Conservation (phyloP, 1,140 invertebrate species). For the Diachasma alloeum region DNA sequence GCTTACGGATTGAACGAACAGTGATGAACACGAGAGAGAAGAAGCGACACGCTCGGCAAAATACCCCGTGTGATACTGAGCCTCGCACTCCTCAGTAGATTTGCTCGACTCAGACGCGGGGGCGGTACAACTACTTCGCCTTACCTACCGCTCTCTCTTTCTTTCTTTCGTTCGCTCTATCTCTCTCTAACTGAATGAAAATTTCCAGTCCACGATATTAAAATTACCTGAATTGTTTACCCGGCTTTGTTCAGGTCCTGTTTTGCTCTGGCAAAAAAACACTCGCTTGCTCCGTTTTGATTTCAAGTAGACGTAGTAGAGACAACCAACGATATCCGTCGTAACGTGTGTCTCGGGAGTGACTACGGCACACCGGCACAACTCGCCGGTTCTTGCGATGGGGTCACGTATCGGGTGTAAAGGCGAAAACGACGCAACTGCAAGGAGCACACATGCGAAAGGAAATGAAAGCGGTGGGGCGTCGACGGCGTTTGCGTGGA, state of each 20-base stretch:
- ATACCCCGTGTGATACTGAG: constrained; percentile 34
- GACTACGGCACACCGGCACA: constrained; percentile 38
- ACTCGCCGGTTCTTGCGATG: constrained; percentile 29
- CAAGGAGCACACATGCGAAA: not conserved
- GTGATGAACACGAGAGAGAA: not conserved
- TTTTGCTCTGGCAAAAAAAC: not conserved
- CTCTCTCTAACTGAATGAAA: not conserved
- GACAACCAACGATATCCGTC: constrained; percentile 24
- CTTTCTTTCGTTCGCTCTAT: not conserved
- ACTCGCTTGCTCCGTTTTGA: not conserved
- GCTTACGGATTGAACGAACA: not conserved
- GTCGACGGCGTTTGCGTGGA: not conserved
- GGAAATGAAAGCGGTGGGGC: constrained; percentile 3
- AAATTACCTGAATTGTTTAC: too few relatives aligned
- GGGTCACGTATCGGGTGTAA: constrained; percentile 38
- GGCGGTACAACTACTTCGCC: not conserved
- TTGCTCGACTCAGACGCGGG: not conserved
- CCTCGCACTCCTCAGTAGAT: not conserved
- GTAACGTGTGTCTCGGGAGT: constrained; percentile 53
- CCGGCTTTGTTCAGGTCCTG: too few relatives aligned
- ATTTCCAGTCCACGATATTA: too few relatives aligned
- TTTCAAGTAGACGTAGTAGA: not conserved
- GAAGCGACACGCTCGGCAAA: constrained; percentile 17
- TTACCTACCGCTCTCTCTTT: not conserved
- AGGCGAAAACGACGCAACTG: constrained; percentile 28